Percentiles rank a stretch among this genome's conserved stretches.
Evolutionary conservation across 1,140 invertebrate genomes (phyloP).

Genomic region (Vollenhovia emeryi): DNA sequence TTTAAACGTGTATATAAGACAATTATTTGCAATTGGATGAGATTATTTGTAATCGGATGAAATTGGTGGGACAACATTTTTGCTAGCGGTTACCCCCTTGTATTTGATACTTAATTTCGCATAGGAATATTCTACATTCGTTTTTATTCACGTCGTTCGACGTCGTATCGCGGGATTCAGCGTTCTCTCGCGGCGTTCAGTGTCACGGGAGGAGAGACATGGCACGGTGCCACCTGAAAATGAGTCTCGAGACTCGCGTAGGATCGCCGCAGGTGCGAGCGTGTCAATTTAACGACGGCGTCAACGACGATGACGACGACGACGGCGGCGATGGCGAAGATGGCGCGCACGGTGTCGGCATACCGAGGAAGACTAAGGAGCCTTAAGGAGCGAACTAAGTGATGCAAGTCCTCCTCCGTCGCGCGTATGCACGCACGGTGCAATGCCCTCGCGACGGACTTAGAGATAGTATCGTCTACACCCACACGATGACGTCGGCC

Average conservation of each 20-base stretch:
- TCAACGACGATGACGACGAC: conserved; percentile 38
- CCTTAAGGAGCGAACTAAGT: conserved; percentile 61
- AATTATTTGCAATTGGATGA: too few relatives aligned
- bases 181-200: background rate
- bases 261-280: conserved; percentile 51
- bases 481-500: conserved; percentile 53
- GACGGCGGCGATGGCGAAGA: conserved; percentile 29
- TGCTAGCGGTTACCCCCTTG: too few relatives aligned
- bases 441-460: conserved; percentile 68
- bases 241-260: conserved; percentile 13
- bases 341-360: conserved; percentile 57
- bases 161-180: background rate
- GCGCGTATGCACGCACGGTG: conserved; percentile 48
- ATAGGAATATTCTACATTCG: too few relatives aligned
- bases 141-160: conserved; percentile 3
- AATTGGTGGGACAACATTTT: too few relatives aligned
- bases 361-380: conserved; percentile 64
- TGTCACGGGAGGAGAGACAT: conserved; percentile 10
- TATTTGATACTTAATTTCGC: background rate
- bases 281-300: conserved; percentile 53
- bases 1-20: too few relatives aligned
- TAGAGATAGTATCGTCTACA: conserved; percentile 72
- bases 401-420: conserved; percentile 56
- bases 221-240: conserved; percentile 34
- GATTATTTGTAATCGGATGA: too few relatives aligned